Conservation (phyloP, 2,113 vertebrate species). For the Neoarius graeffei region DNA sequence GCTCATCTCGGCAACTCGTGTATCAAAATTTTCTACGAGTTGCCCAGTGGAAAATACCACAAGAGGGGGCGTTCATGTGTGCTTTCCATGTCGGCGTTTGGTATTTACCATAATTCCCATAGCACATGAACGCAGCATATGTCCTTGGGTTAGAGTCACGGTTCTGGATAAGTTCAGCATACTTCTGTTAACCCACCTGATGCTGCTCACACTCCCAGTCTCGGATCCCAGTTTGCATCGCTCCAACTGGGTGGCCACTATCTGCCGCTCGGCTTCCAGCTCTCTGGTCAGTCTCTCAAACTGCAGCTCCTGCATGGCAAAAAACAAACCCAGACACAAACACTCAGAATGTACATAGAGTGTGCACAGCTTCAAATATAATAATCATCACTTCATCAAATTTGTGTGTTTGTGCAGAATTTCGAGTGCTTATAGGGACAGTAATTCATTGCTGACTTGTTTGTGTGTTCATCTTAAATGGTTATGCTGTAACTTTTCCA, state of each 20-base stretch:
- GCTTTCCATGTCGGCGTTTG: no score
- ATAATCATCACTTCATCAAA: slow-evolving; percentile 21
- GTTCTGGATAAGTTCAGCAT: neutral
- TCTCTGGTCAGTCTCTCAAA: slow-evolving; percentile 98
- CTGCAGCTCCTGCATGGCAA: slow-evolving; percentile 85
- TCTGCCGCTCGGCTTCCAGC: slow-evolving; percentile 97
- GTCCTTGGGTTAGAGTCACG: neutral
- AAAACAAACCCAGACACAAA: slow-evolving; percentile 8
- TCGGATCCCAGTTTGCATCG: slow-evolving; percentile 99
- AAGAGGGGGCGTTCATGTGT: no score
- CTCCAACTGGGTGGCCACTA: slow-evolving; percentile 97
- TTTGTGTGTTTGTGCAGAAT: slow-evolving; percentile 17
- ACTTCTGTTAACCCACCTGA: slow-evolving; percentile 81
- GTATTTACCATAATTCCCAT: no score
- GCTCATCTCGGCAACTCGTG: no score
- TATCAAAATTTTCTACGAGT: no score
- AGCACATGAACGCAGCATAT: no score
- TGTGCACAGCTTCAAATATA: slow-evolving; percentile 14
- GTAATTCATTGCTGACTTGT: neutral
- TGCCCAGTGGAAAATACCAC: no score
- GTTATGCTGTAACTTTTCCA: neutral
- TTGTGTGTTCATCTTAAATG: neutral
- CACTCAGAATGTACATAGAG: neutral
- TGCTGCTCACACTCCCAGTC: slow-evolving; percentile 98
- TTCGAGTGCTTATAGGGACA: neutral